phyloP scores from a whole-genome alignment of 2,797 vertebrate genomes.

The Rhinophrynus dorsalis region DNA sequence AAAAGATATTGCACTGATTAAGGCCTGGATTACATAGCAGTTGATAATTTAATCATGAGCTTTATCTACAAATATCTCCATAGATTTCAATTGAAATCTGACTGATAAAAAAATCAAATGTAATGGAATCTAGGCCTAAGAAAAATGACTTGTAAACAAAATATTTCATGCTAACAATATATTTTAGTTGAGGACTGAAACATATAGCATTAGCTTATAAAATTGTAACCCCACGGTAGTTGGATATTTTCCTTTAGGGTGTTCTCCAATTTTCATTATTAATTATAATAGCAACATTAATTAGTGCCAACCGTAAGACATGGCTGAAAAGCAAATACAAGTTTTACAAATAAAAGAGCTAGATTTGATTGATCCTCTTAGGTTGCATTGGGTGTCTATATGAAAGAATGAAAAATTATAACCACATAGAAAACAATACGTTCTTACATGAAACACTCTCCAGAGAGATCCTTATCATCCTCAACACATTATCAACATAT shows the following conservation, averaged over 20 bases:
- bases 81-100: too few species aligned
- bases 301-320: slow-evolving; percentile 64
- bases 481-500: too few species aligned
- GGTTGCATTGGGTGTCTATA: slow-evolving; percentile 66
- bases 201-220: background rate
- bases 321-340: slow-evolving; percentile 61
- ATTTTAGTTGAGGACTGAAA: background rate
- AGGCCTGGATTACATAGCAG: background rate
- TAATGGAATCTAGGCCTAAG: too few species aligned
- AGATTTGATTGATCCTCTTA: slow-evolving; percentile 66
- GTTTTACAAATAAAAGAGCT: slow-evolving; percentile 58
- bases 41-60: too few species aligned
- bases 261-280: slow-evolving; percentile 57
- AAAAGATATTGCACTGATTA: slow-evolving; percentile 31
- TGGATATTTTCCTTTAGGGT: background rate
- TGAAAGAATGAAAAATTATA: slow-evolving; percentile 72
- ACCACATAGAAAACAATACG: slow-evolving; percentile 72
- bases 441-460: slow-evolving; percentile 82
- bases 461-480: slow-evolving; percentile 38
- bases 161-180: too few species aligned
- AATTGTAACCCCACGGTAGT: background rate
- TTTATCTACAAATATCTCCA: too few species aligned
- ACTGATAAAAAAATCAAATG: too few species aligned
- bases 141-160: too few species aligned
- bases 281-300: slow-evolving; percentile 58